Conservation (phyloP, 2,888 invertebrate genomes). For the Neria commutata region DNA sequence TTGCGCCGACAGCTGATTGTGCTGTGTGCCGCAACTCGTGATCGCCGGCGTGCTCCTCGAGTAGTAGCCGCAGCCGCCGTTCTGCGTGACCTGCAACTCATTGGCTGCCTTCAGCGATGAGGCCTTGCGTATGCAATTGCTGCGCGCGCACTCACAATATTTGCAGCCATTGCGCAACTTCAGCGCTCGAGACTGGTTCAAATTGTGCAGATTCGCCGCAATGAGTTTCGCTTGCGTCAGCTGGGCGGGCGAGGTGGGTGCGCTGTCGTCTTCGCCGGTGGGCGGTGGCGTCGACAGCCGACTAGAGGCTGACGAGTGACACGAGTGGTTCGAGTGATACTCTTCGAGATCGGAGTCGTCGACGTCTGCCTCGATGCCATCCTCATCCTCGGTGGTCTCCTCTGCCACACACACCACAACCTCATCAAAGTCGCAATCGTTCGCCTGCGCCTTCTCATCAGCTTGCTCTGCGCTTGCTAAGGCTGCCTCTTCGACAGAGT, state of each 20-base stretch:
- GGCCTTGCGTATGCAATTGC: slow-evolving; percentile 49
- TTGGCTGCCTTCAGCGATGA: slow-evolving; percentile 50
- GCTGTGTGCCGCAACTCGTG: slow-evolving; percentile 24
- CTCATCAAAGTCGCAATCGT: neutral
- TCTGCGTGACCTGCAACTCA: slow-evolving; percentile 40
- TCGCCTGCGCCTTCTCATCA: neutral
- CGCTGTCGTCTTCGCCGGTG: slow-evolving; percentile 55
- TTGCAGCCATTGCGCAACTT: slow-evolving; percentile 38
- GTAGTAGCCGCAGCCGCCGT: slow-evolving; percentile 32
- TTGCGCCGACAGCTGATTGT: slow-evolving; percentile 28
- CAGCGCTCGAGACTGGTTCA: slow-evolving; percentile 28
- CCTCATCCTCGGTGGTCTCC: slow-evolving; percentile 9
- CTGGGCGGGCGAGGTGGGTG: slow-evolving; percentile 50
- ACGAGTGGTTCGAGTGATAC: slow-evolving; percentile 36
- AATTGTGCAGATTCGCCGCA: slow-evolving; percentile 46
- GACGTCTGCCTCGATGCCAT: slow-evolving; percentile 13
- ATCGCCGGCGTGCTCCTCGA: slow-evolving; percentile 52
- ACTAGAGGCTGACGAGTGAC: slow-evolving; percentile 48
- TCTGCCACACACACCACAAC: neutral
- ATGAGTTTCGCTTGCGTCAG: slow-evolving; percentile 43
- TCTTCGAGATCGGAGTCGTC: slow-evolving; percentile 38
- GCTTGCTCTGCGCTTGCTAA: neutral
- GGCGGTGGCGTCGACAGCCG: slow-evolving; percentile 55
- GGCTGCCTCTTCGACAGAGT: neutral
- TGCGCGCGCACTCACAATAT: slow-evolving; percentile 46